phyloP scores from a whole-genome alignment of 2,888 invertebrate genomes.

The Drosophila barbarae region DNA sequence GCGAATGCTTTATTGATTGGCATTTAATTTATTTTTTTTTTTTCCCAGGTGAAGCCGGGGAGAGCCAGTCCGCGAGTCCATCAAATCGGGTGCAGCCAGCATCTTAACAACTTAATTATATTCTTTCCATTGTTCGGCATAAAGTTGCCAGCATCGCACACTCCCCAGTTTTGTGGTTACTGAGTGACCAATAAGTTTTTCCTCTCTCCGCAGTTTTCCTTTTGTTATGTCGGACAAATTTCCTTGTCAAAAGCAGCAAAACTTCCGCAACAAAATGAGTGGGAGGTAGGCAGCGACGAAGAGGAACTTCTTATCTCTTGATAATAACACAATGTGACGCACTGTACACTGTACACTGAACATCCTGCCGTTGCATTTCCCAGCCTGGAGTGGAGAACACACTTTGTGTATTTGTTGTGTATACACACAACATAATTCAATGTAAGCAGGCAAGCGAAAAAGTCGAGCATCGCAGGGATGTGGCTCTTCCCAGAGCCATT shows the following conservation, averaged over 20 bases:
- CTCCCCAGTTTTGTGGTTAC: conserved; percentile 17
- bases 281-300: neutral
- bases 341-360: conserved; percentile 6
- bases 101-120: conserved; percentile 28
- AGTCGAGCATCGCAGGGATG: conserved; percentile 29
- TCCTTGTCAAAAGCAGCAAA: conserved; percentile 41
- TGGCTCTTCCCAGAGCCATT: conserved; percentile 31
- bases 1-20: conserved; percentile 17
- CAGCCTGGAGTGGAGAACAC: conserved; percentile 18
- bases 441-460: conserved; percentile 52
- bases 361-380: conserved; percentile 13
- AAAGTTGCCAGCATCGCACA: conserved; percentile 13
- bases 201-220: conserved; percentile 15
- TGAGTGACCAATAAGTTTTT: conserved; percentile 39
- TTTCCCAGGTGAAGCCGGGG: conserved; percentile 1
- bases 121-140: conserved; percentile 19
- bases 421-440: conserved; percentile 58
- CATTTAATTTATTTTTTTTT: conserved; percentile 6
- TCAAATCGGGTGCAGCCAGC: conserved; percentile 3
- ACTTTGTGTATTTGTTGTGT: conserved; percentile 42
- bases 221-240: conserved; percentile 40
- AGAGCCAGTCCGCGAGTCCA: neutral
- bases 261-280: conserved; percentile 28
- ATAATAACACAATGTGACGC: conserved; percentile 38
- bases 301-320: conserved; percentile 29